phyloP scores from a whole-genome alignment of 2,888 invertebrate genomes.

The Philereme transversata region DNA sequence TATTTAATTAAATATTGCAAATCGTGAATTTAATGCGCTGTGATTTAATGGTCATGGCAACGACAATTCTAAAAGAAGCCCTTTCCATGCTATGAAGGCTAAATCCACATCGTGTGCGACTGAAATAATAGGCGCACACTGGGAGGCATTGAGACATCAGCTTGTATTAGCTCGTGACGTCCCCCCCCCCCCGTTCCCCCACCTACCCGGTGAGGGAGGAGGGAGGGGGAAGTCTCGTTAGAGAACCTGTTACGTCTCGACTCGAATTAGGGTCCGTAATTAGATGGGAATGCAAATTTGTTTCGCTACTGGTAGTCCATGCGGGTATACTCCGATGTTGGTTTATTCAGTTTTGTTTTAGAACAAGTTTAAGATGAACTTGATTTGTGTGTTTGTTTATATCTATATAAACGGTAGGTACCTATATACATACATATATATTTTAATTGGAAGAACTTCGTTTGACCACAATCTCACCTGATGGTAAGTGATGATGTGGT shows the following conservation, averaged over 20 bases:
- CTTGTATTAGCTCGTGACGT: constrained; percentile 59
- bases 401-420: too few relatives aligned
- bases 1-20: too few relatives aligned
- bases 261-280: constrained; percentile 44
- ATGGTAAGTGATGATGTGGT: too few relatives aligned
- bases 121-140: constrained; percentile 82
- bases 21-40: too few relatives aligned
- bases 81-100: constrained; percentile 49
- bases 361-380: too few relatives aligned
- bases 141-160: constrained; percentile 85
- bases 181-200: constrained; percentile 29
- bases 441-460: too few relatives aligned
- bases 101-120: constrained; percentile 74
- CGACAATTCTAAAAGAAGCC: constrained; percentile 36
- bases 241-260: constrained; percentile 45
- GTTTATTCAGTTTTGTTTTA: too few relatives aligned
- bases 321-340: too few relatives aligned
- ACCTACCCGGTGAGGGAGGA: background rate
- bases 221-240: constrained; percentile 29
- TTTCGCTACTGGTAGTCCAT: constrained; percentile 18
- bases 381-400: too few relatives aligned
- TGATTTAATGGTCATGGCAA: background rate
- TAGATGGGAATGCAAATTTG: constrained; percentile 46
- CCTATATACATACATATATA: too few relatives aligned
- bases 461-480: too few relatives aligned